Evolutionary conservation across 2,113 vertebrate genomes (phyloP).

Genomic region (Mugil cephalus): DNA sequence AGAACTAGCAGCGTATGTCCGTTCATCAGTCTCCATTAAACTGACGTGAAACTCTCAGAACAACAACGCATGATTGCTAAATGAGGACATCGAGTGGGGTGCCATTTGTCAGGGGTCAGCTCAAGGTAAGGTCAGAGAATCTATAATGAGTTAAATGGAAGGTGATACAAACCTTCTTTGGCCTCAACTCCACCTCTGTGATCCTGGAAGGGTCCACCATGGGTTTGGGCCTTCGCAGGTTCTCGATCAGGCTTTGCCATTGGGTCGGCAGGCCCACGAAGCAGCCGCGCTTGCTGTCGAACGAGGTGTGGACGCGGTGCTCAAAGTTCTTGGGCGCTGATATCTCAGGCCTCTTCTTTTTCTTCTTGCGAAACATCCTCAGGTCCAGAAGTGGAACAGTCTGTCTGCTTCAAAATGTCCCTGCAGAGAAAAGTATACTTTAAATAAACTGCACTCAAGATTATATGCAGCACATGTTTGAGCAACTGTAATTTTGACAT

Average conservation of each 20-base stretch:
- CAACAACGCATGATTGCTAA: neutral
- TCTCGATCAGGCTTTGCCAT: slow-evolving; percentile 98
- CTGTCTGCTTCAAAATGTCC: slow-evolving; percentile 54
- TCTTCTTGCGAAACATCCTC: slow-evolving; percentile 98
- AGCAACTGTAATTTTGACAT: slow-evolving; percentile 37
- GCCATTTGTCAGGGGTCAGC: slow-evolving; percentile 3
- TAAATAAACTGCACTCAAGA: slow-evolving; percentile 13
- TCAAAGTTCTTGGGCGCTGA: slow-evolving; percentile 97
- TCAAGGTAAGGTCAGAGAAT: slow-evolving; percentile 23
- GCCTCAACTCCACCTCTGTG: slow-evolving; percentile 94
- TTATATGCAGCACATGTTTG: neutral
- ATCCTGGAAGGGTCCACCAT: slow-evolving; percentile 97
- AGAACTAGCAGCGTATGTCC: slow-evolving; percentile 4
- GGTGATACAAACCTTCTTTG: slow-evolving; percentile 91
- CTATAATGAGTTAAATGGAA: slow-evolving; percentile 9
- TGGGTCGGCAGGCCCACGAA: slow-evolving; percentile 96
- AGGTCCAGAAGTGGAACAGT: slow-evolving; percentile 61
- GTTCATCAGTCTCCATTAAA: neutral
- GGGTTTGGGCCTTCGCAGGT: slow-evolving; percentile 92
- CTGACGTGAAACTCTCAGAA: neutral
- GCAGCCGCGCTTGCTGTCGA: slow-evolving; percentile 93
- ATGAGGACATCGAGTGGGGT: neutral
- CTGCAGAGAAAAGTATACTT: slow-evolving; percentile 40
- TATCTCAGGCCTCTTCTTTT: slow-evolving; percentile 99
- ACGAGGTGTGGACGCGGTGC: slow-evolving; percentile 97